Percentiles rank a stretch among this genome's conserved stretches.
phyloP scores from a whole-genome alignment of 1,140 invertebrate genomes.

The Trichonephila inaurata region DNA sequence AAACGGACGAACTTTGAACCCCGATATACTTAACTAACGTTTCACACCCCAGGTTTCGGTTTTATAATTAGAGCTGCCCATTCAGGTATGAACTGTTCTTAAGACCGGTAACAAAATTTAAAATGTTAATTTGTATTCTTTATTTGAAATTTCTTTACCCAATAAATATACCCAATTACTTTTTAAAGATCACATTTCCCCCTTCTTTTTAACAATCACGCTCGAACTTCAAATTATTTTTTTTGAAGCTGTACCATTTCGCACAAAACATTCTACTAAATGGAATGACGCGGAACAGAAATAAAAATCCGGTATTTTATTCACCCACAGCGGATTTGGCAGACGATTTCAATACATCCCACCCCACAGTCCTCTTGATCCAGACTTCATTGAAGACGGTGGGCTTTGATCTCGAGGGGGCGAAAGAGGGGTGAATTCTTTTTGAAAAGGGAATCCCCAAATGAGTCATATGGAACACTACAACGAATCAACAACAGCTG shows the following conservation, averaged over 20 bases:
- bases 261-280: not conserved
- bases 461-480: conserved; percentile 51
- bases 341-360: conserved; percentile 32
- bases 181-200: not conserved
- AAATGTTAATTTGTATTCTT: too few relatives aligned
- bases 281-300: not conserved
- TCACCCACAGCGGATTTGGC: conserved; percentile 13
- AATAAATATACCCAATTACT: not conserved
- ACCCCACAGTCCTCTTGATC: not conserved
- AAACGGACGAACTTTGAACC: too few relatives aligned
- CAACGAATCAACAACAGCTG: conserved; percentile 66
- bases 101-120: too few relatives aligned
- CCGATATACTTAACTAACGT: too few relatives aligned
- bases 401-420: conserved; percentile 5
- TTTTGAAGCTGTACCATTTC: too few relatives aligned
- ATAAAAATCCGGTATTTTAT: conserved; percentile 37
- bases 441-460: conserved; percentile 37
- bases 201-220: not conserved
- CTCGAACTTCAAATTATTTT: not conserved
- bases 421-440: not conserved
- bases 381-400: conserved; percentile 12
- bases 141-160: not conserved
- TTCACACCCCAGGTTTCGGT: too few relatives aligned
- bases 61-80: too few relatives aligned
- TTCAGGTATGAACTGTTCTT: too few relatives aligned